Percentiles rank a stretch among this genome's conserved stretches.
phyloP scores from a whole-genome alignment of 2,797 vertebrate species.

The Malurus leucopterus region DNA sequence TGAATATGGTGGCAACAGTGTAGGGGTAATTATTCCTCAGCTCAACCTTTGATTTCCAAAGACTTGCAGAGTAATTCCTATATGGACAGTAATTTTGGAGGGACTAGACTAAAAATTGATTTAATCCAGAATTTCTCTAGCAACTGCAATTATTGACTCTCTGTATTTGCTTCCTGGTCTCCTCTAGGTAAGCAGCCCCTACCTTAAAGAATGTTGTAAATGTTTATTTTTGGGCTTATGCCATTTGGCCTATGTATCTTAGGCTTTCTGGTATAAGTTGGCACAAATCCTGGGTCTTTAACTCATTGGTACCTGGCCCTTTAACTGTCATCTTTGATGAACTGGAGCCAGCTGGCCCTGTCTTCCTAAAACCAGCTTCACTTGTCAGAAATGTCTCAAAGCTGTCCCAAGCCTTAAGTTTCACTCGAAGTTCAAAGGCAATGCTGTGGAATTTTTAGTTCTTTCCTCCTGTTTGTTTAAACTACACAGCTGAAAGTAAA shows the following conservation, averaged over 20 bases:
- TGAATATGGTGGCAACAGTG: not conserved
- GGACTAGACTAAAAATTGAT: not conserved
- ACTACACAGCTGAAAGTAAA: not conserved
- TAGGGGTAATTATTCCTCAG: not conserved
- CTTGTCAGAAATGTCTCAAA: not conserved
- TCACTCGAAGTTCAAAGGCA: not conserved
- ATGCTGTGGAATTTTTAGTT: fast-evolving
- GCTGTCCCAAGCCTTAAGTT: not conserved
- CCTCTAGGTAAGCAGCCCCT: not conserved
- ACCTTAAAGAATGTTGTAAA: not conserved
- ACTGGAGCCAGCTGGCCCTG: not conserved
- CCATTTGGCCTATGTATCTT: not conserved
- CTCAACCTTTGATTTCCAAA: not conserved
- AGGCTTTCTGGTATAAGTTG: not conserved
- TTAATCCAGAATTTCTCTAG: not conserved
- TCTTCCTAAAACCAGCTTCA: not conserved
- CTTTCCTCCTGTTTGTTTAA: not conserved
- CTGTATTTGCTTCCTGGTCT: not conserved
- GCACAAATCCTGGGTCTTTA: not conserved
- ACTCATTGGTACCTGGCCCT: not conserved
- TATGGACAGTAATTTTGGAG: not conserved
- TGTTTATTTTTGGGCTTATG: not conserved
- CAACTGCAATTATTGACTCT: not conserved
- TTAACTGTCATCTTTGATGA: not conserved
- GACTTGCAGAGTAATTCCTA: not conserved